phyloP scores from a whole-genome alignment of 2,888 invertebrate species.

The Amiota communis region DNA sequence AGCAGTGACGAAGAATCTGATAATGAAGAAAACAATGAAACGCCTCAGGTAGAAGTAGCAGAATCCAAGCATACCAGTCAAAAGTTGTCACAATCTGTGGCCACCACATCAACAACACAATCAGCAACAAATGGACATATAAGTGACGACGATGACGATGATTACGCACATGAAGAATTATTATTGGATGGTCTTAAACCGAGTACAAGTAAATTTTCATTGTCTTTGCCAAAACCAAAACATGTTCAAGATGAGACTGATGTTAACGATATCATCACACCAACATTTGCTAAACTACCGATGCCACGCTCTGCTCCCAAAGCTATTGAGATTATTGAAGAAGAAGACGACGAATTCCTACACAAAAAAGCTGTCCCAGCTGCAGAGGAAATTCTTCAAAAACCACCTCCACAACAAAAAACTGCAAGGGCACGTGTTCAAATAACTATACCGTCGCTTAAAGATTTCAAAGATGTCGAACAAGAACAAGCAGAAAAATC shows the following conservation, averaged over 20 bases:
- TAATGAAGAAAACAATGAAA: conserved; percentile 52
- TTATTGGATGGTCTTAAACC: conserved; percentile 45
- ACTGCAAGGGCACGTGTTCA: conserved; percentile 75
- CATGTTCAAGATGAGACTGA: conserved; percentile 9
- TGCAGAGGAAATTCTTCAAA: conserved; percentile 47
- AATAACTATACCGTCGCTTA: conserved; percentile 81
- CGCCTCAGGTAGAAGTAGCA: conserved; percentile 30
- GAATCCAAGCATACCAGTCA: conserved; percentile 26
- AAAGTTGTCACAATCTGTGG: conserved; percentile 32
- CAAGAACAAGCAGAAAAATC: conserved; percentile 55
- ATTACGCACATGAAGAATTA: conserved; percentile 49
- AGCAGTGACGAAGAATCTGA: conserved; percentile 73
- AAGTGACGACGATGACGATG: conserved; percentile 66
- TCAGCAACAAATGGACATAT: conserved; percentile 59
- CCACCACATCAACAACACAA: not conserved
- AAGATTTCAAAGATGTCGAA: conserved; percentile 73
- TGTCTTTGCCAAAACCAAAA: conserved; percentile 68
- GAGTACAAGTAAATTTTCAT: conserved; percentile 27
- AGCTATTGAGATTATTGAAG: conserved; percentile 58
- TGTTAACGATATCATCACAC: conserved; percentile 42
- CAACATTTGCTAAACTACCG: conserved; percentile 67
- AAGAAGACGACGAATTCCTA: conserved; percentile 79
- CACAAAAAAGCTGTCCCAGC: conserved; percentile 75
- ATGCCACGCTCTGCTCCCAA: conserved; percentile 51
- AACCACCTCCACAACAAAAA: conserved; percentile 53